A percentile compares a stretch with the other conserved stretches of the same genome.
Evolutionary conservation across 2,113 vertebrate genomes (phyloP).

Genomic region (Oreochromis spilurus): DNA sequence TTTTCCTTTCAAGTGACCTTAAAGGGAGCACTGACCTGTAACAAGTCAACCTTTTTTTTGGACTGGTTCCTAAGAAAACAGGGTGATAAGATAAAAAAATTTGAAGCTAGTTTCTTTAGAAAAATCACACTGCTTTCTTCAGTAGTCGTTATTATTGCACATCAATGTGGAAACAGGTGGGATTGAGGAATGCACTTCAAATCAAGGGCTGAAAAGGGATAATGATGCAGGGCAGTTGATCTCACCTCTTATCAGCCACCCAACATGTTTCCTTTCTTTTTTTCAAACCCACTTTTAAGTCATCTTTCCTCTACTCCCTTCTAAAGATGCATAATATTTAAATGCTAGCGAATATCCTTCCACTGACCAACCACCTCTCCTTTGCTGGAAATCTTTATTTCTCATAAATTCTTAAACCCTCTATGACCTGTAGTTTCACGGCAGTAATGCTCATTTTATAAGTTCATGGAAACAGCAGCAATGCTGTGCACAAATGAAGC

Average conservation of each 20-base stretch:
- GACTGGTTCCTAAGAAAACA: neutral
- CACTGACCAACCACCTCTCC: neutral
- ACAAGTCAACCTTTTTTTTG: neutral
- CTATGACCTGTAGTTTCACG: neutral
- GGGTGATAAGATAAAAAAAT: neutral
- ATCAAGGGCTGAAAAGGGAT: neutral
- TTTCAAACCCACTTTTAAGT: neutral
- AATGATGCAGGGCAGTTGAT: neutral
- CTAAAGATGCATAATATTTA: neutral
- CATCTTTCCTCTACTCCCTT: neutral
- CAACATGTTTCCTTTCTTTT: neutral
- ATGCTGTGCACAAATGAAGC: neutral
- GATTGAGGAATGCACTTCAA: neutral
- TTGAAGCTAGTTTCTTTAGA: neutral
- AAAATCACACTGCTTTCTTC: constrained; percentile 7
- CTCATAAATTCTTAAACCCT: neutral
- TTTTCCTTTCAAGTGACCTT: neutral
- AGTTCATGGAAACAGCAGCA: neutral
- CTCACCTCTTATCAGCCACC: neutral
- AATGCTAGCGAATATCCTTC: neutral
- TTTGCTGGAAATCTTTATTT: neutral
- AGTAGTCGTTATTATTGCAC: constrained; percentile 74
- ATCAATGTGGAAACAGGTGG: constrained; percentile 1
- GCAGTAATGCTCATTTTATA: neutral
- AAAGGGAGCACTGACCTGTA: neutral